Evolutionary conservation across 2,797 vertebrate genomes (phyloP).

Genomic region (Podarcis lilfordi): DNA sequence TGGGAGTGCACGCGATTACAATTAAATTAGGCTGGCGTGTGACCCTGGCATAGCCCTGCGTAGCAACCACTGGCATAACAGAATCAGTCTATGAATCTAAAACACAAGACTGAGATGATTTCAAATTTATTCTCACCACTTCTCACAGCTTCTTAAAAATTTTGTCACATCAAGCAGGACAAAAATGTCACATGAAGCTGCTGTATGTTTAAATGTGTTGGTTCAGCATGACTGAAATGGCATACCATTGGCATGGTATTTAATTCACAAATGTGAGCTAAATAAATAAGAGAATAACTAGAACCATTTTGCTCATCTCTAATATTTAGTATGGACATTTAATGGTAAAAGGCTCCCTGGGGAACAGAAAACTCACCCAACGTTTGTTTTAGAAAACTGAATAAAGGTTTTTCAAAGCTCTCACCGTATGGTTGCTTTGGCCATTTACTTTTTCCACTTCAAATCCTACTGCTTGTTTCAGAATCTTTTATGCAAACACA

Average conservation of each 20-base stretch:
- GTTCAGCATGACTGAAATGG: not conserved
- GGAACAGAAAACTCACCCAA: conserved; percentile 36
- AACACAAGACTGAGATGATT: not conserved
- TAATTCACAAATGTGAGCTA: conserved; percentile 41
- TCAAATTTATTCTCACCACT: not conserved
- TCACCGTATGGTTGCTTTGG: conserved; percentile 26
- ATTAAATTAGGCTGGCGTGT: not conserved
- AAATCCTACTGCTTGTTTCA: conserved; percentile 37
- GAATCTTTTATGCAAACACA: conserved; percentile 38
- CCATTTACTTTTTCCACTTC: conserved; percentile 44
- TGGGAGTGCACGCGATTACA: not conserved
- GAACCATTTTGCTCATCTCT: conserved; percentile 33
- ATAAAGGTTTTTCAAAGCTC: conserved; percentile 62
- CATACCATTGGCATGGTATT: not conserved
- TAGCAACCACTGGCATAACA: not conserved
- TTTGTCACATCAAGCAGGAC: not conserved
- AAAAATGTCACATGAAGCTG: not conserved
- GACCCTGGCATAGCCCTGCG: too few relatives aligned
- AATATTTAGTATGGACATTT: conserved; percentile 53
- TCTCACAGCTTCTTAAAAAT: not conserved
- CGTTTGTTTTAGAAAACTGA: conserved; percentile 68
- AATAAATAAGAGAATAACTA: conserved; percentile 44
- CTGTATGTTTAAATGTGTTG: conserved; percentile 10
- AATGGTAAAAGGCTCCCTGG: conserved; percentile 58
- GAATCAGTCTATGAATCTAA: not conserved